phyloP scores from a whole-genome alignment of 2,113 vertebrate genomes.

The Azemiops feae region DNA sequence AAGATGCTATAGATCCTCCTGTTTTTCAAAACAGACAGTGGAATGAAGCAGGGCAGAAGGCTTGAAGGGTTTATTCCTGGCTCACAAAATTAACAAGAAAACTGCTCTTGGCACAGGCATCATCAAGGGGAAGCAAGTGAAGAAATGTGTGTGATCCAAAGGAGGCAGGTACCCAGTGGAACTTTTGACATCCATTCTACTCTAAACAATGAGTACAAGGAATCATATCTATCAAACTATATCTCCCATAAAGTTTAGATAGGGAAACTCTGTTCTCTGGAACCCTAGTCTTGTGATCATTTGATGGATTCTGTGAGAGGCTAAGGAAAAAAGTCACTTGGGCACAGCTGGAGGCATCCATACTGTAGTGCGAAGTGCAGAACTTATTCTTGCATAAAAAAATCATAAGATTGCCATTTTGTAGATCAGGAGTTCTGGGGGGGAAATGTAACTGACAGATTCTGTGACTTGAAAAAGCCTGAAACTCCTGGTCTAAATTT shows the following conservation, averaged over 20 bases:
- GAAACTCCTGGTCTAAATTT: background rate
- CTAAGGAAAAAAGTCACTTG: background rate
- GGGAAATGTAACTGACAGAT: background rate
- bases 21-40: background rate
- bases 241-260: background rate
- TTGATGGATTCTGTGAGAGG: background rate
- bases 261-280: background rate
- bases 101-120: background rate
- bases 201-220: too few relatives aligned
- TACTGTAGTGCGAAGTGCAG: too few relatives aligned
- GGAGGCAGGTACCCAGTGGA: too few relatives aligned
- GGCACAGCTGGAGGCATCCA: background rate
- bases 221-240: too few relatives aligned
- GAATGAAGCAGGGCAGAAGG: too few relatives aligned
- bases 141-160: too few relatives aligned
- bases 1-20: background rate
- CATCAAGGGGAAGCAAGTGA: background rate
- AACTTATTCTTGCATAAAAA: background rate
- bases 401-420: background rate
- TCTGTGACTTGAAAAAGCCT: background rate
- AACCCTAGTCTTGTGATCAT: background rate
- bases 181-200: too few relatives aligned
- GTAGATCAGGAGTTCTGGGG: background rate
- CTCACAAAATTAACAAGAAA: too few relatives aligned
- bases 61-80: too few relatives aligned